Percentiles rank a stretch among this genome's conserved stretches.
These are phyloP conservation scores for Notothenia coriiceps DNA, from an alignment of 2,113 vertebrate species.

Conservation along the genomic window DNA sequence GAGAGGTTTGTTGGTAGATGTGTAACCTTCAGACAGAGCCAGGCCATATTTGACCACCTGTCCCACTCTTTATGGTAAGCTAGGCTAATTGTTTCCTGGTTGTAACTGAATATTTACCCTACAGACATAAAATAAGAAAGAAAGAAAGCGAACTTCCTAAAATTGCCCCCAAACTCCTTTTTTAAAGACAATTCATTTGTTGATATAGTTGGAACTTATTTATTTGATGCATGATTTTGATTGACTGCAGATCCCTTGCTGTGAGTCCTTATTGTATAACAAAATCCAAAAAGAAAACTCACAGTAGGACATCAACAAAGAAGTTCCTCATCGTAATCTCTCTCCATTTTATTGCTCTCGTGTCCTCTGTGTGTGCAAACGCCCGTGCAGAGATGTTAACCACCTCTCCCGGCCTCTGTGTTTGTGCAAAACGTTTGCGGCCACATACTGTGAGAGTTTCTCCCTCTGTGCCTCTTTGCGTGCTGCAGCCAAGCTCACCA, in stretches of 20 bases:
- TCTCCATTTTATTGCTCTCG: conserved; percentile 3
- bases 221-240: neutral
- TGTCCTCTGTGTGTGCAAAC: conserved; percentile 33
- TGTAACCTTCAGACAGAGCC: neutral
- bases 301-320: conserved; percentile 35
- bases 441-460: conserved; percentile 16
- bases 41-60: neutral
- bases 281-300: conserved; percentile 35
- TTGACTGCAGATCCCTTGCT: neutral
- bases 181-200: no score
- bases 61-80: neutral
- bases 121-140: neutral
- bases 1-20: neutral
- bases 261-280: conserved; percentile 7
- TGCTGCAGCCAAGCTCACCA: conserved; percentile 25
- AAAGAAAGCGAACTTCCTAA: neutral
- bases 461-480: conserved; percentile 55
- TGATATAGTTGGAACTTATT: no score
- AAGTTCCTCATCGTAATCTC: neutral
- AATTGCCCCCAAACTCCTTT: neutral
- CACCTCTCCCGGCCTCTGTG: conserved; percentile 28
- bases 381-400: conserved; percentile 30
- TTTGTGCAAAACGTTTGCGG: conserved; percentile 43
- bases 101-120: neutral
- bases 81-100: neutral